phyloP scores from a whole-genome alignment of 1,140 invertebrate species.

The Trichoplusia ni region DNA sequence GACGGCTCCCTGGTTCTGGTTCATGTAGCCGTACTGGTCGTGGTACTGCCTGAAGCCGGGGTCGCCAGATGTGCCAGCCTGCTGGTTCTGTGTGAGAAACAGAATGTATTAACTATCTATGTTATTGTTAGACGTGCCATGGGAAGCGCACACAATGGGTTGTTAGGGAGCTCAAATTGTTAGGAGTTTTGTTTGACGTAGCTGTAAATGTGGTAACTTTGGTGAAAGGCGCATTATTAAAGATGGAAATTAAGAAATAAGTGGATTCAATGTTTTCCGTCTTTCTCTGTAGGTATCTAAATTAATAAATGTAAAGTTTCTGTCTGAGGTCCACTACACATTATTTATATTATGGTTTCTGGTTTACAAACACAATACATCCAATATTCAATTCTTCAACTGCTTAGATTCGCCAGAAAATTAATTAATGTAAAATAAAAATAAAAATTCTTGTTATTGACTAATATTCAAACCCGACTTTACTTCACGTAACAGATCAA shows the following conservation, averaged over 20 bases:
- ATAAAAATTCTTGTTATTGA: too few relatives aligned
- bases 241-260: constrained; percentile 34
- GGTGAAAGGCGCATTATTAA: constrained; percentile 41
- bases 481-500: too few relatives aligned
- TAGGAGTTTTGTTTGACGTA: constrained; percentile 31
- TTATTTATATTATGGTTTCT: too few relatives aligned
- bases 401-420: too few relatives aligned
- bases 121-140: constrained; percentile 37
- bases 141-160: constrained; percentile 55
- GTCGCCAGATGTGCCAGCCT: constrained; percentile 72
- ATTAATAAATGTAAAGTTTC: too few relatives aligned
- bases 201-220: constrained; percentile 34
- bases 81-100: constrained; percentile 64
- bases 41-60: constrained; percentile 69
- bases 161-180: constrained; percentile 42
- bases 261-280: constrained; percentile 10
- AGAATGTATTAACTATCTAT: constrained; percentile 31
- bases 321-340: too few relatives aligned
- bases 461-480: too few relatives aligned
- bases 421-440: too few relatives aligned
- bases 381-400: too few relatives aligned
- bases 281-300: too few relatives aligned
- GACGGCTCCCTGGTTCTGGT: constrained; percentile 66
- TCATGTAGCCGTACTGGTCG: constrained; percentile 77
- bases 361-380: too few relatives aligned